Percentiles rank a stretch among this genome's conserved stretches.
Conservation (phyloP, 2,888 invertebrate genomes). For the Eupithecia tripunctaria region DNA sequence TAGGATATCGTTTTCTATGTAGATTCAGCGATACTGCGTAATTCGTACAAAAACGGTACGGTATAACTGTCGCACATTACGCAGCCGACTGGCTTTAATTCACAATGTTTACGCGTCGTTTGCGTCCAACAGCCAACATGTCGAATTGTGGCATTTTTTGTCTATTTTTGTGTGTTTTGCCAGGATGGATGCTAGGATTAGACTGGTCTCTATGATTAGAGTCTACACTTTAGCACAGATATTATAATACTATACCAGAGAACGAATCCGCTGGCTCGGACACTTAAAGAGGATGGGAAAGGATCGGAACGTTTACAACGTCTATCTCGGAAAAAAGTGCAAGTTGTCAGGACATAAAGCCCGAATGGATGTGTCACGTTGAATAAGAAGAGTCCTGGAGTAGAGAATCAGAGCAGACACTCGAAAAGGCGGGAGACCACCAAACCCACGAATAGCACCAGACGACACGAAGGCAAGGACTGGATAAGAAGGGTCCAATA, state of each 20-base stretch:
- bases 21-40: conserved; percentile 31
- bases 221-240: not conserved
- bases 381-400: no score
- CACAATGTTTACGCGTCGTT: conserved; percentile 71
- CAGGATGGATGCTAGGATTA: conserved; percentile 16
- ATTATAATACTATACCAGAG: no score
- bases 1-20: conserved; percentile 8
- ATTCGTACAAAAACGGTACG: conserved; percentile 42
- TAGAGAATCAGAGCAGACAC: no score
- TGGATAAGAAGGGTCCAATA: no score
- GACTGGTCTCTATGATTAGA: not conserved
- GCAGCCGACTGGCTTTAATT: conserved; percentile 70
- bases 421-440: no score
- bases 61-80: conserved; percentile 59
- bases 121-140: conserved; percentile 63
- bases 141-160: conserved; percentile 61
- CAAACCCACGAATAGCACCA: no score
- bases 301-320: no score
- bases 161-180: conserved; percentile 22
- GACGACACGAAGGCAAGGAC: not conserved
- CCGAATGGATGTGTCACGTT: no score
- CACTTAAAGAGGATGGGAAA: no score
- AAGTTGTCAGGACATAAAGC: no score
- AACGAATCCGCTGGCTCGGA: no score
- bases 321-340: no score